Evolutionary conservation across 1,140 invertebrate genomes (phyloP).

Genomic region (Agrypnia vestita): DNA sequence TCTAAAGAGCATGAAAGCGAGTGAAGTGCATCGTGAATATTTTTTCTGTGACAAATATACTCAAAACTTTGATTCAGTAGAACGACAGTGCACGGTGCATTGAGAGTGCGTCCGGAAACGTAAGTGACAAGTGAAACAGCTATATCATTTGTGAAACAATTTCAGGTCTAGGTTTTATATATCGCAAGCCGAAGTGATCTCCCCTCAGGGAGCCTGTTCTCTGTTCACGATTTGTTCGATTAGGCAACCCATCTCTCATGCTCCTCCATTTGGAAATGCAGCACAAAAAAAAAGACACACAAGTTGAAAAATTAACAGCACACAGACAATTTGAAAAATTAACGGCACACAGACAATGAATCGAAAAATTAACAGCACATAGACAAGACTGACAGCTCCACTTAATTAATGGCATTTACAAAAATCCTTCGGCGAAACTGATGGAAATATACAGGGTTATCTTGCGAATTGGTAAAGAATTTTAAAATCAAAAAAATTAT

Average conservation of each 20-base stretch:
- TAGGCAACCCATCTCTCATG: constrained; percentile 59
- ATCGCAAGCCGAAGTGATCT: constrained; percentile 12
- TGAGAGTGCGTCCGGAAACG: constrained; percentile 7
- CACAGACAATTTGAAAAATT: background rate
- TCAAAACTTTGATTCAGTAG: background rate
- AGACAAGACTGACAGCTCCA: background rate
- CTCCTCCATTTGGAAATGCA: constrained; percentile 60
- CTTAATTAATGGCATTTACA: background rate
- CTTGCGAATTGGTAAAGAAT: no score
- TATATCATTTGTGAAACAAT: background rate
- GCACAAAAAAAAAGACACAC: constrained; percentile 51
- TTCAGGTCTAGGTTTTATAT: constrained; percentile 15
- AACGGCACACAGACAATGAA: background rate
- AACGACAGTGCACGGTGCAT: constrained; percentile 52
- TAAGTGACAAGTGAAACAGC: constrained; percentile 21
- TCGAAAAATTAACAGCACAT: constrained; percentile 1
- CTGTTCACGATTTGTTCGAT: constrained; percentile 39
- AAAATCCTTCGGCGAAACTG: constrained; percentile 2
- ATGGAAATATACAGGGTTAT: background rate
- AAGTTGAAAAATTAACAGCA: constrained; percentile 15
- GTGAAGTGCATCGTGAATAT: constrained; percentile 47
- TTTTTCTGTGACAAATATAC: constrained; percentile 41
- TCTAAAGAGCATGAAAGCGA: constrained; percentile 61
- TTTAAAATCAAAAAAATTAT: no score
- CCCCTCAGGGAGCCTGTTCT: constrained; percentile 1